Base-by-base conservation (phyloP, 2,797 vertebrate genomes). In the Halcyon smyrnensis region DNA sequence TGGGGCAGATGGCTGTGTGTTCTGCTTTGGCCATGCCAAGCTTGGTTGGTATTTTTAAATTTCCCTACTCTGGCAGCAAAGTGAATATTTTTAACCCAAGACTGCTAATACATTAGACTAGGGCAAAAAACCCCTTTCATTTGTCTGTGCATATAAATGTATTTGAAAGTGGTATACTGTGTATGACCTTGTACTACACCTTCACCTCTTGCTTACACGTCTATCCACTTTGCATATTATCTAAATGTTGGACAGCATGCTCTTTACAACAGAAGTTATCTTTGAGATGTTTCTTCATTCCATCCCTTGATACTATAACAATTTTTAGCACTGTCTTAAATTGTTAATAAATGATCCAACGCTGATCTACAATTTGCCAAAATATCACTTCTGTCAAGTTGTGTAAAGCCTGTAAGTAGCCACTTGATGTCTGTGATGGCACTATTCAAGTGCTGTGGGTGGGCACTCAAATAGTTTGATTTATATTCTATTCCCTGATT, bases 1-100 rank as follows among this genome's bases (percentile, higher is more conserved):
- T 15, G 99, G 99, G 60, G 99, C 98, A 41, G 99, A 99, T 43
- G 99, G 99, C 97, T 99, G 99, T 1, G 98, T 99, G 43, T 98
- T 99, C 97, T 99, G 98, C 94, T 98, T 99, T 93, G 99, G 99
- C 48, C 99, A 99, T 28, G 98, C 98, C 78, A 99, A 99, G 92
- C 98, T 99, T 95, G 99, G 99, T 99, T 97, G 98, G 99, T 99
- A 97, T 90, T 85, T 48, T 84, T 78, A 67, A 25, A 19, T 89
- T 81, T 96, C 71, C 28, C 39, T 91, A 73, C 36, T 95, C 32
- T 41, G 90, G 53, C 23, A 87, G 16, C 20, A 82, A 87, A 90
- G 37, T 60, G 3, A 90, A 12, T 78, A 45, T 67, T 89, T 91
- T 65, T 36, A 80, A 76, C 17, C 8, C 17, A 63, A 50, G 21